Conservation (phyloP, 2,113 vertebrate genomes). For the Myrmecobius fasciatus region DNA sequence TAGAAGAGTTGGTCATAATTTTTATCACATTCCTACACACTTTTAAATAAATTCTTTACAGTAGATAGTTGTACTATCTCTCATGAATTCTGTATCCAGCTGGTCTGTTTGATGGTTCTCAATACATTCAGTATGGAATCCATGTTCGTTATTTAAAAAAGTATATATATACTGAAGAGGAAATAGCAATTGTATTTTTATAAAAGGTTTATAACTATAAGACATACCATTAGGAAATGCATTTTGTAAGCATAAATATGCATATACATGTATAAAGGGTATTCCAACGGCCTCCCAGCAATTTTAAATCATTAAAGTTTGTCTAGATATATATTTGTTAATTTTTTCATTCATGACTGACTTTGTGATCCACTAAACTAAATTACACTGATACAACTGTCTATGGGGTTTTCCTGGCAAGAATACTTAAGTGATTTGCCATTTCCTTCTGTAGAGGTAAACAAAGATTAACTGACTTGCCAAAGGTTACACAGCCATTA, state of each 20-base stretch:
- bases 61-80: background rate
- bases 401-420: background rate
- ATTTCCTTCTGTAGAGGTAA: background rate
- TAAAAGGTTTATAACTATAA: no score
- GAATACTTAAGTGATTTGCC: background rate
- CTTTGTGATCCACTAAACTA: background rate
- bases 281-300: background rate
- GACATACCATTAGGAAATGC: no score
- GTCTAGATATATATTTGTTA: background rate
- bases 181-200: background rate
- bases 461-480: background rate
- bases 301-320: background rate
- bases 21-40: background rate
- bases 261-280: background rate
- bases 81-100: background rate
- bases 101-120: background rate
- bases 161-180: background rate
- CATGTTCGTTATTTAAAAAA: background rate
- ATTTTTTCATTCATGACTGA: background rate
- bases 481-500: background rate
- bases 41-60: background rate
- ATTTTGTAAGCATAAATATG: background rate
- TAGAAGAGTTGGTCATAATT: background rate
- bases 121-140: background rate
- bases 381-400: background rate